Evolutionary conservation across 53 echinoderm and acorn worm species (phyloP).

Genomic region (Luidia sarsii): DNA sequence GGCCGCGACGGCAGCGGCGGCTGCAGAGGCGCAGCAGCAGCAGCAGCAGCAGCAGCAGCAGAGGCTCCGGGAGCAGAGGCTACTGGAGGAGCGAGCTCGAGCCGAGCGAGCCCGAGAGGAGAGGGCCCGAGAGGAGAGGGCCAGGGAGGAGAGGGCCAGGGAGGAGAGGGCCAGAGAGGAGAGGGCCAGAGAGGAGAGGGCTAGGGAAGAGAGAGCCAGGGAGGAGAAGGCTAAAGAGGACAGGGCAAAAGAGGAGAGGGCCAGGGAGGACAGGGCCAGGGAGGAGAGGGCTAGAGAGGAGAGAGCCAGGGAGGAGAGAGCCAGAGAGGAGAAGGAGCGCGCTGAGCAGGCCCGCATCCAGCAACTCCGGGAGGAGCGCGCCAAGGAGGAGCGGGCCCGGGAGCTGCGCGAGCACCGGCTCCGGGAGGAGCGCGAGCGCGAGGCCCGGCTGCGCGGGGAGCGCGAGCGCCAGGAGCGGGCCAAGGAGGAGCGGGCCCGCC

Average conservation of each 20-base stretch:
- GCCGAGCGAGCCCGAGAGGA: conserved; percentile 23
- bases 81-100: neutral
- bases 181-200: conserved; percentile 2
- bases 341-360: too few species aligned
- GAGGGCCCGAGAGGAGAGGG: conserved; percentile 11
- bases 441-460: conserved; percentile 29
- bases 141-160: conserved; percentile 7
- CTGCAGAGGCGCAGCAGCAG: conserved; percentile 30
- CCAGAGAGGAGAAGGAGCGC: conserved; percentile 10
- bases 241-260: conserved; percentile 3
- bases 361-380: conserved; percentile 5
- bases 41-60: neutral
- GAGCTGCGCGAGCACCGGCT: conserved; percentile 26
- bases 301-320: neutral
- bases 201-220: conserved; percentile 19
- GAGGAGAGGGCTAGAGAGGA: conserved; percentile 2
- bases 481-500: conserved; percentile 5
- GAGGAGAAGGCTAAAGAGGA: conserved; percentile 8
- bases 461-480: neutral
- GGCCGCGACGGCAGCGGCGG: conserved; percentile 3
- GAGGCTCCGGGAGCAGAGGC: conserved; percentile 1
- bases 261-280: neutral
- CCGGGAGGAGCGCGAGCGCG: conserved; percentile 33
- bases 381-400: neutral
- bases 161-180: conserved; percentile 32